A percentile compares a stretch with the other conserved stretches of the same genome.
Evolutionary conservation across 2,888 invertebrate species (phyloP).

Genomic region (Heliconius ethilla): DNA sequence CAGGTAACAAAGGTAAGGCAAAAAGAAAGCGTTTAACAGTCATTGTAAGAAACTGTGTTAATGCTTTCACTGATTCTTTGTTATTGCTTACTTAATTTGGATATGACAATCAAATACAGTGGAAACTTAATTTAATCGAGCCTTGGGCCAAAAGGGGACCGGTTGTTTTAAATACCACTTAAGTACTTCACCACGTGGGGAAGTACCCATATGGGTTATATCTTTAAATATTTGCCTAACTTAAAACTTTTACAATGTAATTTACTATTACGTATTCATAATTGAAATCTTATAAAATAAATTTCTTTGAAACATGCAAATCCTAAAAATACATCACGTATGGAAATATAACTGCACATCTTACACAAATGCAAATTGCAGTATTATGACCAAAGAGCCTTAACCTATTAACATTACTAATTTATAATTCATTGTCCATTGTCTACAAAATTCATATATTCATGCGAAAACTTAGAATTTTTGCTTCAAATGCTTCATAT

Average conservation of each 20-base stretch:
- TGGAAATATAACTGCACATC: neutral
- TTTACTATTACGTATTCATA: neutral
- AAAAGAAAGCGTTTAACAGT: slow-evolving; percentile 47
- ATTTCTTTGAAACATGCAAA: neutral
- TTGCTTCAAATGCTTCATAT: neutral
- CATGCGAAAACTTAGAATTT: slow-evolving; percentile 16
- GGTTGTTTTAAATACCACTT: neutral
- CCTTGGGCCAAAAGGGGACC: neutral
- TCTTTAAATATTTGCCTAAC: neutral
- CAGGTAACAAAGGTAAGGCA: slow-evolving; percentile 42
- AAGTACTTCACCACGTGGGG: neutral
- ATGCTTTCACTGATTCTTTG: slow-evolving; percentile 42
- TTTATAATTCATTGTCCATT: slow-evolving; percentile 22
- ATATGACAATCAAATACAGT: slow-evolving; percentile 22
- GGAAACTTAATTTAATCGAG: slow-evolving; percentile 17
- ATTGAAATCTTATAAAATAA: neutral
- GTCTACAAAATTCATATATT: slow-evolving; percentile 15
- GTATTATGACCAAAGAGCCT: slow-evolving; percentile 18
- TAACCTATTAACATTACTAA: slow-evolving; percentile 14
- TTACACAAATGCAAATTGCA: neutral
- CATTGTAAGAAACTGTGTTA: slow-evolving; percentile 33
- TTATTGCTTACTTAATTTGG: slow-evolving; percentile 22
- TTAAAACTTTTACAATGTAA: neutral
- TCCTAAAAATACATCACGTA: neutral
- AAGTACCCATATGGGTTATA: neutral